These are phyloP conservation scores for Lordiphosa clarofinis DNA, from an alignment of 1,140 invertebrate genomes.

Conservation along the genomic window DNA sequence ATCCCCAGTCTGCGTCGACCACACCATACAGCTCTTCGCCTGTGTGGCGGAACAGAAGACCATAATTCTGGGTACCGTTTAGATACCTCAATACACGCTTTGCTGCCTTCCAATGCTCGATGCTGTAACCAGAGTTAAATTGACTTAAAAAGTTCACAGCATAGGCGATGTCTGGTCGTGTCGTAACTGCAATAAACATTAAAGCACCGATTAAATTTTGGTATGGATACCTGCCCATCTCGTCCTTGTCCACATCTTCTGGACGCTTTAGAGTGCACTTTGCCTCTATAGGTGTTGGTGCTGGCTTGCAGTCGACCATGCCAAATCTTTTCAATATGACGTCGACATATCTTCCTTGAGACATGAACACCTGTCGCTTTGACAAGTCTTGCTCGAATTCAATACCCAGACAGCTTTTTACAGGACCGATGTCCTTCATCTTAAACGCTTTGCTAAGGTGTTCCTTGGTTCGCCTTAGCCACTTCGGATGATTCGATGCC, in stretches of 20 bases:
- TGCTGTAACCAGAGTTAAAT: constrained; percentile 8
- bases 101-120: constrained; percentile 12
- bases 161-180: constrained; percentile 5
- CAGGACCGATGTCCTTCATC: constrained; percentile 3
- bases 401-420: background rate
- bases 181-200: constrained; percentile 32
- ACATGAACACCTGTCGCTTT: background rate
- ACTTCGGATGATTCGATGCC: constrained; percentile 17
- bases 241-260: background rate
- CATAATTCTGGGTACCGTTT: no score
- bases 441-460: constrained; percentile 6
- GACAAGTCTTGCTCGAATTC: background rate
- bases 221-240: constrained; percentile 17
- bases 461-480: constrained; percentile 1
- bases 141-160: constrained; percentile 2
- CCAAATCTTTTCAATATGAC: constrained; percentile 14
- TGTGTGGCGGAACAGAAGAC: no score
- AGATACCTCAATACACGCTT: background rate
- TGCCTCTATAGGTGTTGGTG: background rate
- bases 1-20: no score
- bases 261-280: background rate
- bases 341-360: constrained; percentile 13
- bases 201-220: constrained; percentile 30
- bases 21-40: no score
- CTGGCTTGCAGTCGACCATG: constrained; percentile 24